Evolutionary conservation across 2,113 vertebrate species (phyloP).

Genomic region (Chloropsis cyanopogon): DNA sequence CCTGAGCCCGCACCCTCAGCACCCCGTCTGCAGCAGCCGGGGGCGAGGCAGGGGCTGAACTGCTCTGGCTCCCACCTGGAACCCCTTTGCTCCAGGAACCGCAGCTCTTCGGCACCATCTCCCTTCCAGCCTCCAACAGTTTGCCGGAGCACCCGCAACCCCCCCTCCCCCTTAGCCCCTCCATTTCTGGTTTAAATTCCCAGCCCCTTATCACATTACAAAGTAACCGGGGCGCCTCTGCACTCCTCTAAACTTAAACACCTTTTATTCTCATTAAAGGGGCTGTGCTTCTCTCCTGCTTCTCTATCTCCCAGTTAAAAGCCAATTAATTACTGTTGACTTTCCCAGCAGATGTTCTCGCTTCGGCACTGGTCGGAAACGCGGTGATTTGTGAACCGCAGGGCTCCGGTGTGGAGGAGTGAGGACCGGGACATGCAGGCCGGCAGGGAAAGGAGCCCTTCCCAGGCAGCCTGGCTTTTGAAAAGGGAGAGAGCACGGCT

Average conservation of each 20-base stretch:
- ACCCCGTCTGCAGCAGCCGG: neutral
- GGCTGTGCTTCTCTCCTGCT: neutral
- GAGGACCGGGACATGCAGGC: neutral
- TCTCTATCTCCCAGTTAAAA: conserved; percentile 55
- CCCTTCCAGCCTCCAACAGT: neutral
- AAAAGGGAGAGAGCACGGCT: conserved; percentile 39
- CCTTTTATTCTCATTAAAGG: conserved; percentile 63
- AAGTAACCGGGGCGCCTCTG: neutral
- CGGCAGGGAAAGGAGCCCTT: neutral
- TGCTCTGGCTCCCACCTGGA: neutral
- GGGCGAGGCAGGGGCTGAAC: neutral
- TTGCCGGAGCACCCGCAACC: neutral
- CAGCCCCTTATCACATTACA: conserved; percentile 53
- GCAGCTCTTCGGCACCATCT: neutral
- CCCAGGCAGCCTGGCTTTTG: neutral
- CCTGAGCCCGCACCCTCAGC: neutral
- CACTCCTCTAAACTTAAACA: conserved; percentile 14
- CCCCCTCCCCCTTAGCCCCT: neutral
- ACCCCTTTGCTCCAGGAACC: neutral
- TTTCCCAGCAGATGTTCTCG: conserved; percentile 63
- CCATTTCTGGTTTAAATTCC: conserved; percentile 48
- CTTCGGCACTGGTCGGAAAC: conserved; percentile 1
- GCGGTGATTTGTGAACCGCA: conserved; percentile 44
- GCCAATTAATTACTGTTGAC: conserved; percentile 61
- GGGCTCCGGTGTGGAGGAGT: conserved; percentile 6